Percentiles rank a stretch among this genome's conserved stretches.
phyloP scores from a whole-genome alignment of 2,113 vertebrate genomes.

The Helogale parvula region DNA sequence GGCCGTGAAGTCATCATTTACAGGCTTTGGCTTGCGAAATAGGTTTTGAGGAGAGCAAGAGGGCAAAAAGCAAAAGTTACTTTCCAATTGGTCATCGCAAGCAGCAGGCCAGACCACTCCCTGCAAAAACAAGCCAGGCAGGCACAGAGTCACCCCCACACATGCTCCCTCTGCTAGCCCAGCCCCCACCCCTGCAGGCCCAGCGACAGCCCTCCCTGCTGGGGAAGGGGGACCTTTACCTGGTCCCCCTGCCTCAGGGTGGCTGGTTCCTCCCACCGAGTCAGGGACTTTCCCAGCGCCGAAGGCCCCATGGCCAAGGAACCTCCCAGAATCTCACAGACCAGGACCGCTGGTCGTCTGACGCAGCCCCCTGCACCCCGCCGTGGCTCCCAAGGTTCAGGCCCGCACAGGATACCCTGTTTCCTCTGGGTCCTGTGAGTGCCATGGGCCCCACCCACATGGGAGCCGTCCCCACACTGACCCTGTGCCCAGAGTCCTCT shows the following conservation, averaged over 20 bases:
- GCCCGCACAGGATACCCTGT: rapidly evolving
- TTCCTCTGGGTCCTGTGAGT: background rate
- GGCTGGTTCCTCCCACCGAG: background rate
- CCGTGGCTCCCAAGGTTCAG: rapidly evolving
- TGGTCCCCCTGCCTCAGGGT: too few relatives aligned
- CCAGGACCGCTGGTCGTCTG: background rate
- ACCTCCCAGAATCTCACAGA: too few relatives aligned
- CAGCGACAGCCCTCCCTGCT: too few relatives aligned
- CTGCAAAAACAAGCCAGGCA: rapidly evolving
- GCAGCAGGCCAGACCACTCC: rapidly evolving
- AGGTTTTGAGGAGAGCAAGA: background rate
- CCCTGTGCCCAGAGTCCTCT: background rate
- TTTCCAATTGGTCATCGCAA: background rate
- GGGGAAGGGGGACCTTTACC: background rate
- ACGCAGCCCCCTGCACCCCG: background rate
- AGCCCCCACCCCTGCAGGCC: too few relatives aligned
- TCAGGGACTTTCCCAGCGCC: background rate
- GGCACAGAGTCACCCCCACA: background rate
- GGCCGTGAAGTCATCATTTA: too few relatives aligned
- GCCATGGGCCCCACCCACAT: background rate
- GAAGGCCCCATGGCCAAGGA: background rate
- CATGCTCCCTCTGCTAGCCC: background rate
- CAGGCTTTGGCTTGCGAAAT: background rate
- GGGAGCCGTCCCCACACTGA: too few relatives aligned
- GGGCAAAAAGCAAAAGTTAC: background rate